Evolutionary conservation across 2,888 invertebrate genomes (phyloP).

Genomic region (Lathronympha strigana): DNA sequence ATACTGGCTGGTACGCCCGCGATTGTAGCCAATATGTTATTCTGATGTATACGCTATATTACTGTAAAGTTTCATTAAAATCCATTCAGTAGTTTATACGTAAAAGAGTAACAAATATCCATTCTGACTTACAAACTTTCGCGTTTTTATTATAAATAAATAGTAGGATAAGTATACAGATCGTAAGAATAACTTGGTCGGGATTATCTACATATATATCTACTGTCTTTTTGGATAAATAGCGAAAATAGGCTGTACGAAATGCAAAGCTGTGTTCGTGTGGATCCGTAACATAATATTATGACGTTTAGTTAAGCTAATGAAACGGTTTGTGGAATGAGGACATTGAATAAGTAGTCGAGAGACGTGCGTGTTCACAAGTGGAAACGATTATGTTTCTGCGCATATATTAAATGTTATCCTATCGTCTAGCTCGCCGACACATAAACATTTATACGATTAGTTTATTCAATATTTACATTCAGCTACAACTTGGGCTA

Average conservation of each 20-base stretch:
- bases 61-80: too few species aligned
- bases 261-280: not conserved
- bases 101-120: too few species aligned
- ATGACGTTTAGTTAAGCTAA: slow-evolving; percentile 3
- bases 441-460: slow-evolving; percentile 16
- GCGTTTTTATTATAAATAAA: too few species aligned
- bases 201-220: too few species aligned
- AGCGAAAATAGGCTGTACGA: not conserved
- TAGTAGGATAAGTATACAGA: too few species aligned
- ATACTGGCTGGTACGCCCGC: too few species aligned
- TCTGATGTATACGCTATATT: too few species aligned
- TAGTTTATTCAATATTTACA: slow-evolving; percentile 4
- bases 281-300: not conserved
- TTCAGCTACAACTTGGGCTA: not conserved
- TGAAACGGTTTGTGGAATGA: slow-evolving; percentile 14
- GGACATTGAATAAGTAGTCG: slow-evolving; percentile 45
- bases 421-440: not conserved
- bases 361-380: slow-evolving; percentile 23
- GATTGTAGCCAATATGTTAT: too few species aligned
- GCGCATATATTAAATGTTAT: slow-evolving; percentile 24
- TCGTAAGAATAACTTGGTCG: too few species aligned
- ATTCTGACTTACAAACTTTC: too few species aligned
- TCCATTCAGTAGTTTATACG: too few species aligned
- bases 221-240: too few species aligned
- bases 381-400: slow-evolving; percentile 21